phyloP scores from a whole-genome alignment of 2,113 vertebrate species.

The Mellivora capensis region DNA sequence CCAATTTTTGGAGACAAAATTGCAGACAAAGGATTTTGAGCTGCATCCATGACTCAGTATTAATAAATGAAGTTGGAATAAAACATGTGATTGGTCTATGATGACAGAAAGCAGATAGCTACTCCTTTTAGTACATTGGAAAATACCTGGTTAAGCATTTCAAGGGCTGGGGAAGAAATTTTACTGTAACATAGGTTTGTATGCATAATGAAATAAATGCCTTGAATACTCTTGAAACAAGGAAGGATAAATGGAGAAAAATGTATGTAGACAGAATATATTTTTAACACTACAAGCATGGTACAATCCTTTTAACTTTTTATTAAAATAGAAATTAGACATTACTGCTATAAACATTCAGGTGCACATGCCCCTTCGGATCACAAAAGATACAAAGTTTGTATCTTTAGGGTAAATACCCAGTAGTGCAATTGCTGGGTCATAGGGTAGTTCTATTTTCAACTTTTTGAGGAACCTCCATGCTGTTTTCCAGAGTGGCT shows the following conservation, averaged over 20 bases:
- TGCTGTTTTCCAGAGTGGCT: too few relatives aligned
- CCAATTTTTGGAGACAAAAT: conserved; percentile 50
- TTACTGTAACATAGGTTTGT: not conserved
- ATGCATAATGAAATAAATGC: not conserved
- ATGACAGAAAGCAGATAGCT: not conserved
- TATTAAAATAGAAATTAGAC: not conserved
- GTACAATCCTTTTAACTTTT: not conserved
- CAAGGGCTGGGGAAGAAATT: not conserved
- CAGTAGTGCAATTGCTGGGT: too few relatives aligned
- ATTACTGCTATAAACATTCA: too few relatives aligned
- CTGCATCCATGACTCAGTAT: not conserved
- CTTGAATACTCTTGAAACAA: not conserved
- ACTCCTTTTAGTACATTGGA: not conserved
- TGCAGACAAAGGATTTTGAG: not conserved
- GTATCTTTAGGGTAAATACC: too few relatives aligned
- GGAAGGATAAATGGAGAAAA: not conserved
- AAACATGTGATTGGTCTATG: not conserved
- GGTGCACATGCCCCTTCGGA: too few relatives aligned
- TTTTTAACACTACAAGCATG: not conserved
- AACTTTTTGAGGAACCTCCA: too few relatives aligned
- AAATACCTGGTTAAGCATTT: not conserved
- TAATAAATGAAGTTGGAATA: conserved; percentile 48
- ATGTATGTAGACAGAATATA: not conserved
- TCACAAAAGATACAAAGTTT: too few relatives aligned
- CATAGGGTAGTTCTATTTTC: too few relatives aligned